Evolutionary conservation across 2,797 vertebrate species (phyloP).

Genomic region (Schizothorax lantsangensis): DNA sequence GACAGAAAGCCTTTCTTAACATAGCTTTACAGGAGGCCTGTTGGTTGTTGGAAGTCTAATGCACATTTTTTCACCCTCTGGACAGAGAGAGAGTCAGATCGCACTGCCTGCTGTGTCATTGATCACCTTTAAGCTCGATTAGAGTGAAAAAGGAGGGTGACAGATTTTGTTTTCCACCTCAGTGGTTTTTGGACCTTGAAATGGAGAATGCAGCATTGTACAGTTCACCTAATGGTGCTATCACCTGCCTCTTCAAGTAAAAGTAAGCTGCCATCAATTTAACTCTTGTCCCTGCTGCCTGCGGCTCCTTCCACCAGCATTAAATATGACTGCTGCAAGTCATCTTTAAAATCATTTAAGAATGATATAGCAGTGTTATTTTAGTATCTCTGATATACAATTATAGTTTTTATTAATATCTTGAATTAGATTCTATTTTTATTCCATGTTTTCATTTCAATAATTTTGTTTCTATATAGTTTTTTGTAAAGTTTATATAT

Average conservation of each 20-base stretch:
- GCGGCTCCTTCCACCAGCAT: background rate
- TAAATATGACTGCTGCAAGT: background rate
- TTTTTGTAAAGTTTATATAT: too few relatives aligned
- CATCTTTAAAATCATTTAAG: background rate
- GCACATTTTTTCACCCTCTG: conserved; percentile 19
- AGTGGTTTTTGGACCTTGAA: conserved; percentile 42
- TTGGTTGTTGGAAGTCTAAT: background rate
- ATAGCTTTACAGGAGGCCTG: background rate
- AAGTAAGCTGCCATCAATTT: conserved; percentile 30
- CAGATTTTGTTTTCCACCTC: conserved; percentile 53
- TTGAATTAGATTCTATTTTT: background rate
- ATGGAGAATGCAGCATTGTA: conserved; percentile 37
- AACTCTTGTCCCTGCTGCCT: background rate
- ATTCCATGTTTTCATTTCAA: background rate
- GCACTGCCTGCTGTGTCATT: conserved; percentile 41
- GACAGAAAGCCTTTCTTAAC: background rate
- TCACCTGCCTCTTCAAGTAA: conserved; percentile 33
- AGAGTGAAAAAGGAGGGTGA: conserved; percentile 54
- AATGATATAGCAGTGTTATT: background rate
- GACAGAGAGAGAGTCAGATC: background rate
- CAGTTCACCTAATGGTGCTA: conserved; percentile 30
- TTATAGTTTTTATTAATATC: background rate
- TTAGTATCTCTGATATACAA: background rate
- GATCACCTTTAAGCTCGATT: conserved; percentile 55
- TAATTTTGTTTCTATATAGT: background rate